Evolutionary conservation across 2,888 invertebrate genomes (phyloP), one percentile per base, ranked within the genome.

Genomic region (Sarcophaga rosellei): DNA sequence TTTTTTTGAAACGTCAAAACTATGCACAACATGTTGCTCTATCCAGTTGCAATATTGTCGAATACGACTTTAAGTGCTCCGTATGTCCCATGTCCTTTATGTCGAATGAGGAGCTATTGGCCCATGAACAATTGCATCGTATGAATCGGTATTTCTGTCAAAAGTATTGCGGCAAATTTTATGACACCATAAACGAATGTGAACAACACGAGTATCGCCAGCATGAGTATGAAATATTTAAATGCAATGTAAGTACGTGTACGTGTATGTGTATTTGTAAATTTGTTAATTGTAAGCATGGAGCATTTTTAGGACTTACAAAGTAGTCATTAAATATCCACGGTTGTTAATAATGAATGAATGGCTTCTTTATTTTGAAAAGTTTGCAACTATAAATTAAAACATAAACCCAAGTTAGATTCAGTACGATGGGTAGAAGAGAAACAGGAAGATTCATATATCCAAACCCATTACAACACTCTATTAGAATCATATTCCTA

Each of bases 61-160:
- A 92, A 86, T 92, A 92, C 74, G 92, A 92, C 47, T 92, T 90
- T 75, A 92, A 91, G 84, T 92, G 91, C 84, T 89, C 87, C 76
- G 90, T 92, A 5, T 92, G 91, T n/a, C 91, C 92, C 44, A 92
- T 92, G 92, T 92, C 91, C 72, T 92, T 92, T 84, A 91, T 91
- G 90, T 90, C 88, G 57, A 87, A 81, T 70, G 91, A 92, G 76
- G 91, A 92, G 47, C 47, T 92, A 81, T 91, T 90, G 59, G 87
- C 87, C 62, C 91, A 92, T 81, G 92, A 92, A 66, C 89, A 89
- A 47, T 88, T 90, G 15, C 91, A 92, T 88, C 89, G 90, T 17
- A 84, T 85, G 6, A 90, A 92, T 76, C 90, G 90, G 70, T 92
- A 90, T 87, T 92, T 92, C 78, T 92, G 92, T 83, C 92, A 91